Evolutionary conservation across 2,888 invertebrate genomes (phyloP), one percentile per base, ranked within the genome.

Genomic region (Cosmia pyralina): DNA sequence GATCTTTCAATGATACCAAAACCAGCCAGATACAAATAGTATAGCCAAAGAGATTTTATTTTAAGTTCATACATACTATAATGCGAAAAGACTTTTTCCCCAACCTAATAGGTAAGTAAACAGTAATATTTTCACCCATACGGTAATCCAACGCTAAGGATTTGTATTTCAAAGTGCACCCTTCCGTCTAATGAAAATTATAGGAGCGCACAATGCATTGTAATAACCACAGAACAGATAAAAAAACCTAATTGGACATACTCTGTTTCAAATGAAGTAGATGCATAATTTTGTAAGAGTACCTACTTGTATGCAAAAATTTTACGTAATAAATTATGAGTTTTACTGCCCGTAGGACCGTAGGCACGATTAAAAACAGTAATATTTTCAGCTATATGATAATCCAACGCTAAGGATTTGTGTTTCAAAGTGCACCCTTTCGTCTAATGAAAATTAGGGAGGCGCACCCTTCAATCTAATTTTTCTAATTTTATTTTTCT

Each of bases 211-310:
- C n/a, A n/a, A n/a, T n/a, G n/a, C n/a, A n/a, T n/a, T n/a, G n/a
- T n/a, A n/a, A n/a, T n/a, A n/a, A n/a, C n/a, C n/a, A n/a, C n/a
- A n/a, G n/a, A n/a, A n/a, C n/a, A n/a, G n/a, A n/a, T n/a, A n/a
- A n/a, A n/a, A 70, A 64, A 75, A 75, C 62, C 53, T 80, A 81
- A 83, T 88, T 82, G 58, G 80, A 60, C 64, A 77, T 73, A 86
- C 79, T 86, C 85, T 77, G 82, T 69, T 82, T 79, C 68, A 64
- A 71, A 67, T 58, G 17, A 63, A 55, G 60, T 65, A 73, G 17
- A 53, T 72, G 22, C n/a, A 52, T 50, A 48, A 50, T 52, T 28
- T 48, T 66, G 60, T 66, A 55, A 76, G 70, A 68, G 22, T n/a
- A 13, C n/a, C 38, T 46, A n/a, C 48, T 53, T 17, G 38, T 68